Base-by-base conservation (phyloP, 2,113 vertebrate species). In the Nansenia antarctica region DNA sequence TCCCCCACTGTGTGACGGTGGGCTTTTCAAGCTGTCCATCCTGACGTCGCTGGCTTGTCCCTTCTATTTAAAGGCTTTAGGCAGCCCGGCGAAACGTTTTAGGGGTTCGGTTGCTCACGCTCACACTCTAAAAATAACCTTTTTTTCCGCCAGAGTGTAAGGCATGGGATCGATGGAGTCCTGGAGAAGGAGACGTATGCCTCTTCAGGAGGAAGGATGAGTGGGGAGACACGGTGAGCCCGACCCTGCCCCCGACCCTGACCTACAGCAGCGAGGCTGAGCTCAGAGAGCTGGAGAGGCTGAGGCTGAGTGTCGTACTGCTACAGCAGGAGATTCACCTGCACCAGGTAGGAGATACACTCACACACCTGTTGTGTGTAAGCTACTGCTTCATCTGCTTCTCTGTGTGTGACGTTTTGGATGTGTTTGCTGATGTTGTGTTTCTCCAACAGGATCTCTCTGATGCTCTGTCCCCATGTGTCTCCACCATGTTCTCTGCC, bases 241-340 rank as follows among this genome's bases (percentile, higher is more conserved):
- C 31, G 32, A 26, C 72, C 45, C 31, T 85, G 65, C 74, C 87
- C 6, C 89, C 81, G n/a, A 80, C 91, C 0, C 80, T 99, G 18
- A 75, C 72, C 1, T 98, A 98, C 82, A 91, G 79, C 67, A 90
- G 88, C 7, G 69, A 88, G 62, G 61, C 74, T 37, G 96, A 98
- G 77, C 91, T 99, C 35, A 82, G 82, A 14, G 84, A 94, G 20
- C 72, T 98, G 76, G 93, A 92, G 6, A 69, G 60, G 53, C 89
- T 92, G 73, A 92, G 91, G 72, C 90, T 95, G 47, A 87, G 47
- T 5, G 91, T 96, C 60, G 84, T 84, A 1, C 82, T 93, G 85
- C 84, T 98, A 62, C 82, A 91, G 26, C 93, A 96, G 83, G 92
- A 94, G 83, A 64, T 93, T n/a, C 66, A 89, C 67, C 85, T 97